A percentile compares a stretch with the other conserved stretches of the same genome.
Conservation (phyloP, 2,113 vertebrate species). For the Fukomys damarensis region DNA sequence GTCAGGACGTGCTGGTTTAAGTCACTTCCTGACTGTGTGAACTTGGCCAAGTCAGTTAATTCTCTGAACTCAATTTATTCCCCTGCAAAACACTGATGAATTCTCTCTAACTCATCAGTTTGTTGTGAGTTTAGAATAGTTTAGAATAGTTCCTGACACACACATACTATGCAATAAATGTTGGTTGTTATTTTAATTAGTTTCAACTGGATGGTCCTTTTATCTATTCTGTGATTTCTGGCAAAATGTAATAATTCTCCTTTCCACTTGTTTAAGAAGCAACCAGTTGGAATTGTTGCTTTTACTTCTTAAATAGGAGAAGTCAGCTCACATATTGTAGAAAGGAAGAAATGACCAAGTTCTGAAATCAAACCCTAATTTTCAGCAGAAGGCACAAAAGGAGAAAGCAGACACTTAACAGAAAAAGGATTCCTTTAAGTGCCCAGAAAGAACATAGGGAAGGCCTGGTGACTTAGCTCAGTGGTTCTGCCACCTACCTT, state of each 20-base stretch:
- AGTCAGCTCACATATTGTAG: not conserved
- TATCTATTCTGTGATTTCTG: not conserved
- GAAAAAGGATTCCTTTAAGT: not conserved
- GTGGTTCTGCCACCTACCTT: too few species aligned
- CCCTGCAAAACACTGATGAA: not conserved
- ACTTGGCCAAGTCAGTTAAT: not conserved
- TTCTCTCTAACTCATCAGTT: too few species aligned
- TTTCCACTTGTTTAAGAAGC: not conserved
- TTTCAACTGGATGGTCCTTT: not conserved
- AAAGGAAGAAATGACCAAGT: not conserved
- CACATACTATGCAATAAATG: not conserved
- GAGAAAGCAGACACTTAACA: not conserved
- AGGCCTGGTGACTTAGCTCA: too few species aligned
- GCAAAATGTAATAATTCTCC: not conserved
- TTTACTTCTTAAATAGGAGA: slow-evolving; percentile 14
- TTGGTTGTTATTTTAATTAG: not conserved
- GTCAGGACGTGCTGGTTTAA: not conserved
- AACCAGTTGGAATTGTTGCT: not conserved
- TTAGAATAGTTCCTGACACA: not conserved
- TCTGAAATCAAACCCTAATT: not conserved
- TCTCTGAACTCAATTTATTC: not conserved
- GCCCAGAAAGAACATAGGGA: not conserved
- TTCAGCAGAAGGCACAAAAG: not conserved
- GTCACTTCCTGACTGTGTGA: not conserved
- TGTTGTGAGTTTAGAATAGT: not conserved